A percentile compares a stretch with the other conserved stretches of the same genome.
phyloP scores from a whole-genome alignment of 2,113 vertebrate species.

The Craseonycteris thonglongyai region DNA sequence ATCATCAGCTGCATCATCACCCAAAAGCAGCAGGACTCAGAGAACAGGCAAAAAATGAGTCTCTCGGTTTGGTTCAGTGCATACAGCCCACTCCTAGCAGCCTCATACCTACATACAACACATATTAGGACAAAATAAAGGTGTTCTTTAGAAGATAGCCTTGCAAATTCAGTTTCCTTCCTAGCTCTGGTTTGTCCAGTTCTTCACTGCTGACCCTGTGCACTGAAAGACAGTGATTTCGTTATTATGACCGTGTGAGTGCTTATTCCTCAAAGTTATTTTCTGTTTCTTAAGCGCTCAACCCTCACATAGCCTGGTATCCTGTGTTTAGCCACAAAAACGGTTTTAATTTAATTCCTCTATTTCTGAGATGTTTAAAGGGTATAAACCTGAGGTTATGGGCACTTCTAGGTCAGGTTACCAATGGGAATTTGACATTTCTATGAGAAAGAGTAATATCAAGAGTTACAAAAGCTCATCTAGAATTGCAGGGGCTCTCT shows the following conservation, averaged over 20 bases:
- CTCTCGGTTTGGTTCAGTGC: background rate
- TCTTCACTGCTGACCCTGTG: background rate
- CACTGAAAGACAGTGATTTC: background rate
- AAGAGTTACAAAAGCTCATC: conserved; percentile 22
- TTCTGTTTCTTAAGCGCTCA: conserved; percentile 6
- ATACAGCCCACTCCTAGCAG: background rate
- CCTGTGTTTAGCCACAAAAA: background rate
- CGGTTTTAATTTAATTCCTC: conserved; percentile 8
- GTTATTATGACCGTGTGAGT: background rate
- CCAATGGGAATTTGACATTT: conserved; percentile 51
- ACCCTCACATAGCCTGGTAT: background rate
- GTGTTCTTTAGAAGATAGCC: background rate
- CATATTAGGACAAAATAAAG: background rate
- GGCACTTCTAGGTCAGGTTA: conserved; percentile 24
- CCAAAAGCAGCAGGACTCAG: background rate
- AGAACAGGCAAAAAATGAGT: background rate
- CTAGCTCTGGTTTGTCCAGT: background rate
- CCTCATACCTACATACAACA: background rate
- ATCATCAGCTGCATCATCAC: background rate
- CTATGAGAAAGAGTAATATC: conserved; percentile 55
- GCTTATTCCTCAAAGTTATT: background rate
- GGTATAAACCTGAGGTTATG: conserved; percentile 30
- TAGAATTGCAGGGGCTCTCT: background rate
- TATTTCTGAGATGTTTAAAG: conserved; percentile 26
- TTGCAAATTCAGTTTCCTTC: background rate